Evolutionary conservation across 1,140 invertebrate species (phyloP).

Genomic region (Lethrus apterus): DNA sequence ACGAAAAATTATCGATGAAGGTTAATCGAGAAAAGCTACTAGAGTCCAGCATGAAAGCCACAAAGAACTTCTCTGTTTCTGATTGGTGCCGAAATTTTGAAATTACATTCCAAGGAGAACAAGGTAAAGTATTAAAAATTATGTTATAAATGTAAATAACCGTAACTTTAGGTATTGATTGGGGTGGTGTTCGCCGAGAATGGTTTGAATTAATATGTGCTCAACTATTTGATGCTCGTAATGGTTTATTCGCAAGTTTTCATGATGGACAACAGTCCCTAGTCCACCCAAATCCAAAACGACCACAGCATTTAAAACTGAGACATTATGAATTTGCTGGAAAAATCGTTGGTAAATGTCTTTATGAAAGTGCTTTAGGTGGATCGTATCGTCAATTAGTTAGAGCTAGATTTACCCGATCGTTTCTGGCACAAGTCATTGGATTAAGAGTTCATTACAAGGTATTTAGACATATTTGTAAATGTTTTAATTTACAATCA

Average conservation of each 20-base stretch:
- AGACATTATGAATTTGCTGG: conserved; percentile 93
- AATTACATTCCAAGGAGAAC: conserved; percentile 84
- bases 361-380: conserved; percentile 86
- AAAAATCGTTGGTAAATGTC: conserved; percentile 86
- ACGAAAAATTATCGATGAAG: conserved; percentile 76
- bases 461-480: conserved; percentile 39
- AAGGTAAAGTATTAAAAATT: conserved; percentile 52
- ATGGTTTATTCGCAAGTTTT: conserved; percentile 77
- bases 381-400: conserved; percentile 83
- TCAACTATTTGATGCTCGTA: conserved; percentile 75
- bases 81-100: conserved; percentile 94
- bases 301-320: conserved; percentile 66
- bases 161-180: conserved; percentile 69
- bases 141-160: background rate
- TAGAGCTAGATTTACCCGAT: conserved; percentile 80
- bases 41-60: conserved; percentile 77
- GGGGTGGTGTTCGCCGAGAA: conserved; percentile 85
- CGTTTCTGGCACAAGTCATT: conserved; percentile 91
- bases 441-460: conserved; percentile 89
- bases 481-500: background rate
- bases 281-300: conserved; percentile 81
- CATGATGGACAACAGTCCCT: conserved; percentile 76
- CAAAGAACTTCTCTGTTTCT: conserved; percentile 63
- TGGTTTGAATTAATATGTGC: conserved; percentile 90
- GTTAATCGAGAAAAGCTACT: conserved; percentile 73